phyloP scores from a whole-genome alignment of 2,888 invertebrate species.

The Trachelus troglodyta region DNA sequence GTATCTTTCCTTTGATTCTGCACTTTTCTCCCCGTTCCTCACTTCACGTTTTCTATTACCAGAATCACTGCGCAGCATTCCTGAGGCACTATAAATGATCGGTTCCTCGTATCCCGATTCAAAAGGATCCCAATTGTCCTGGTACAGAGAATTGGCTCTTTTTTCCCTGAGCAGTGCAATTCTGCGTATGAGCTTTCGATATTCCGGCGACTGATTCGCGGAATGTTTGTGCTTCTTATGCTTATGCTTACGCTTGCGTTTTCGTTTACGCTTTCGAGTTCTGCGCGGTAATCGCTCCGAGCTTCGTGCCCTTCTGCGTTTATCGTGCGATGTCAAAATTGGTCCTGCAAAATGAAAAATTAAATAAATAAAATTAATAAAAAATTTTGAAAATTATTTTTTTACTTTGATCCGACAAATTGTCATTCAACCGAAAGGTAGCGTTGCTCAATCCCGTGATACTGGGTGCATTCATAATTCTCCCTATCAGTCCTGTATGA shows the following conservation, averaged over 20 bases:
- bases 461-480: slow-evolving; percentile 5
- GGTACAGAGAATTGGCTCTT: slow-evolving; percentile 33
- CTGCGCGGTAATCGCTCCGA: not conserved
- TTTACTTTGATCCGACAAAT: not conserved
- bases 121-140: slow-evolving; percentile 25
- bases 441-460: slow-evolving; percentile 17
- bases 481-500: not conserved
- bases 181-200: slow-evolving; percentile 32
- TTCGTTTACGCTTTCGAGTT: slow-evolving; percentile 12
- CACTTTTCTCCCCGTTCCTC: not conserved
- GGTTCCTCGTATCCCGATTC: slow-evolving; percentile 42
- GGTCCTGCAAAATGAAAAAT: not conserved
- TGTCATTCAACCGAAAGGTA: not conserved
- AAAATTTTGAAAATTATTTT: too few relatives aligned
- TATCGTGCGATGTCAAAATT: not conserved
- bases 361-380: too few relatives aligned
- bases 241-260: slow-evolving; percentile 21
- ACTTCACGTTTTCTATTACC: not conserved
- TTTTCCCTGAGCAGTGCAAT: slow-evolving; percentile 35
- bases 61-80: slow-evolving; percentile 2
- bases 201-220: slow-evolving; percentile 21
- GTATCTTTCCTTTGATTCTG: not conserved
- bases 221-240: slow-evolving; percentile 12
- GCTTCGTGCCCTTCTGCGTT: not conserved
- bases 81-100: slow-evolving; percentile 34